These are phyloP conservation scores for Agrochola lychnidis DNA, from an alignment of 2,888 invertebrate genomes.

Conservation along the genomic window DNA sequence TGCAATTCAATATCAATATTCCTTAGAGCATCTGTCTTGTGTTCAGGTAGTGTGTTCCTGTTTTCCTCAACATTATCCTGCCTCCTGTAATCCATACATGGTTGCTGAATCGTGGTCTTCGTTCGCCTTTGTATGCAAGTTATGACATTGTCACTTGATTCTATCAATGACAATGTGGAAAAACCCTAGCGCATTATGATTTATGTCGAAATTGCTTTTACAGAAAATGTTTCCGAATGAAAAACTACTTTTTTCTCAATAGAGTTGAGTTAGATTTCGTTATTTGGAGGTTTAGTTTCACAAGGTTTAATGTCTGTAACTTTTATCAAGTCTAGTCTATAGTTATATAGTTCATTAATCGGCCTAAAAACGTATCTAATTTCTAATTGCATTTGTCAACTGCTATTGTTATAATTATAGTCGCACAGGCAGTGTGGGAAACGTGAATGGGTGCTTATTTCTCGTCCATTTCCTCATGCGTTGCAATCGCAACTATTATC, in stretches of 20 bases:
- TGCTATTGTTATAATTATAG: conserved; percentile 44
- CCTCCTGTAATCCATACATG: conserved; percentile 11
- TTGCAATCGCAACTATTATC: conserved; percentile 63
- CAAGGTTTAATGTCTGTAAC: not conserved
- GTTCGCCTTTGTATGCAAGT: conserved; percentile 32
- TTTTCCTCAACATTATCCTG: conserved; percentile 42
- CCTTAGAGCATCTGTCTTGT: not conserved
- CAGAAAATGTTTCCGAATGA: not conserved
- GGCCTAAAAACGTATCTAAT: conserved; percentile 20
- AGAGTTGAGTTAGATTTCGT: not conserved
- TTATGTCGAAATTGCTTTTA: not conserved
- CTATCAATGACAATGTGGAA: conserved; percentile 35
- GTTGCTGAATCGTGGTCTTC: not conserved
- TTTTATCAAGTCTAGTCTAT: not conserved
- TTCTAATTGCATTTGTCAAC: conserved; percentile 44
- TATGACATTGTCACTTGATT: conserved; percentile 25
- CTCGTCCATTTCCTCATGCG: conserved; percentile 70
- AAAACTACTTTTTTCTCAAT: conserved; percentile 1
- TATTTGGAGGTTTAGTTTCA: not conserved
- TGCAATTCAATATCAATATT: not conserved
- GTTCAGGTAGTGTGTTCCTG: conserved; percentile 8
- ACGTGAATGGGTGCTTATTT: conserved; percentile 56
- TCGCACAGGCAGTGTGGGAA: conserved; percentile 67
- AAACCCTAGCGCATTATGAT: conserved; percentile 32
- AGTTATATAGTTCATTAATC: not conserved